A percentile compares a stretch with the other conserved stretches of the same genome.
These are phyloP conservation scores for Ischnura elegans DNA, from an alignment of 2,888 invertebrate species.

Conservation along the genomic window DNA sequence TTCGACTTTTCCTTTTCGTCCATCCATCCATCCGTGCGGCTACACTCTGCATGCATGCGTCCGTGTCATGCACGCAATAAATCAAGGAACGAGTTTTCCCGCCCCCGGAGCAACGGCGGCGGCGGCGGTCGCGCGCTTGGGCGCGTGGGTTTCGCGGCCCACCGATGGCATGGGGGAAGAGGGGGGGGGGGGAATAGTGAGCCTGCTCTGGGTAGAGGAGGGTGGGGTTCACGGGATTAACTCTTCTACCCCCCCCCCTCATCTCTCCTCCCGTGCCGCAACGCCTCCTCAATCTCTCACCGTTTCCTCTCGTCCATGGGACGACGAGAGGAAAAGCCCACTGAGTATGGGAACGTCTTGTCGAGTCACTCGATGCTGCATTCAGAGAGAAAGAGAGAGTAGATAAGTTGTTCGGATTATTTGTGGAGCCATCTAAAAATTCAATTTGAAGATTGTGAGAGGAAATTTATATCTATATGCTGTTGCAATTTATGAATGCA, in stretches of 20 bases:
- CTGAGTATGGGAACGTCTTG: no score
- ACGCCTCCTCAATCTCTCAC: not conserved
- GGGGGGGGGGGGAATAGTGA: not conserved
- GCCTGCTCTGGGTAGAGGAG: not conserved
- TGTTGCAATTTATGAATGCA: no score
- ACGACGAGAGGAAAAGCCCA: not conserved
- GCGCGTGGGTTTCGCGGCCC: not conserved
- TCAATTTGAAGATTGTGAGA: no score
- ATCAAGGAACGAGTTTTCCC: conserved; percentile 20
- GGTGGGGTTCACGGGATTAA: not conserved
- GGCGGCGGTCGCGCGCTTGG: no score
- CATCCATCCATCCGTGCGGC: not conserved
- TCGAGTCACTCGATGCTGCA: no score
- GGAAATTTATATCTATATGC: no score
- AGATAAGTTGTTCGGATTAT: no score
- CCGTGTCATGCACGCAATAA: not conserved
- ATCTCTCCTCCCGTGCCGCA: not conserved
- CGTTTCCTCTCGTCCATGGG: not conserved
- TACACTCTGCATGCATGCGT: not conserved
- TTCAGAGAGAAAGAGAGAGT: no score
- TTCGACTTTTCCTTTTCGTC: not conserved
- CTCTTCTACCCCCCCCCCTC: not conserved
- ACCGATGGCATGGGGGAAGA: not conserved
- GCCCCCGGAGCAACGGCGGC: not conserved
- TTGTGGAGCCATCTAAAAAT: no score